Percentiles rank a stretch among this genome's conserved stretches.
Evolutionary conservation across 2,113 vertebrate species (phyloP).

Genomic region (Hyla sarda): DNA sequence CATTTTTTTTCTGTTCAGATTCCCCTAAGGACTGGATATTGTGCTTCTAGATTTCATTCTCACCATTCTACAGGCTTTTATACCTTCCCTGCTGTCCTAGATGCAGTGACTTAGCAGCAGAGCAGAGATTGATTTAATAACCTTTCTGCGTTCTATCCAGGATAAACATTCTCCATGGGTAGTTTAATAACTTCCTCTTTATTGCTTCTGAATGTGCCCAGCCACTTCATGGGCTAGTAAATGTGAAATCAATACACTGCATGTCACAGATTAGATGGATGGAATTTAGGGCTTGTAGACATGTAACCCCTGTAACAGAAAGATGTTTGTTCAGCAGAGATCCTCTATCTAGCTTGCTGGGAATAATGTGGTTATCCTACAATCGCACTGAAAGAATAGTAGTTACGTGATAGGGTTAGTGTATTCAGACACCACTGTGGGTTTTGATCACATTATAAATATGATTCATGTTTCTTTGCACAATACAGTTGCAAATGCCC

Average conservation of each 20-base stretch:
- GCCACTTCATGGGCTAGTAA: neutral
- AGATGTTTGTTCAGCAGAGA: conserved; percentile 32
- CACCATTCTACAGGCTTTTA: neutral
- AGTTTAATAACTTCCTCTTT: conserved; percentile 54
- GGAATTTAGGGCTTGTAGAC: conserved; percentile 52
- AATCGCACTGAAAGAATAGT: neutral
- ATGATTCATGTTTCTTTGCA: too few species aligned
- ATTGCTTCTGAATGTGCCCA: fast-evolving
- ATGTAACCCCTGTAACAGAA: conserved; percentile 45
- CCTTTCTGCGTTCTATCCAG: conserved; percentile 42
- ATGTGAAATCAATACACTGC: conserved; percentile 44
- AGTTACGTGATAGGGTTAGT: neutral
- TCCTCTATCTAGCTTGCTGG: conserved; percentile 2
- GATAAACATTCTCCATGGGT: conserved; percentile 51
- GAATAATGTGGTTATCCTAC: conserved; percentile 3
- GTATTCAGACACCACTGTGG: neutral
- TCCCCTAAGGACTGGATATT: conserved; percentile 1
- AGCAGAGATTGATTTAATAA: conserved; percentile 58
- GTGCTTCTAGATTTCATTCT: conserved; percentile 8
- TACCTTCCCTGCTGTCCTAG: neutral
- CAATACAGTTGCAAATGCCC: too few species aligned
- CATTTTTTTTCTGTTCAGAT: neutral
- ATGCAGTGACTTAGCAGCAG: conserved; percentile 29
- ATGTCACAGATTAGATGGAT: conserved; percentile 58
- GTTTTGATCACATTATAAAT: neutral